Conservation (phyloP, 1,140 invertebrate genomes). For the Drosophila bifasciata region DNA sequence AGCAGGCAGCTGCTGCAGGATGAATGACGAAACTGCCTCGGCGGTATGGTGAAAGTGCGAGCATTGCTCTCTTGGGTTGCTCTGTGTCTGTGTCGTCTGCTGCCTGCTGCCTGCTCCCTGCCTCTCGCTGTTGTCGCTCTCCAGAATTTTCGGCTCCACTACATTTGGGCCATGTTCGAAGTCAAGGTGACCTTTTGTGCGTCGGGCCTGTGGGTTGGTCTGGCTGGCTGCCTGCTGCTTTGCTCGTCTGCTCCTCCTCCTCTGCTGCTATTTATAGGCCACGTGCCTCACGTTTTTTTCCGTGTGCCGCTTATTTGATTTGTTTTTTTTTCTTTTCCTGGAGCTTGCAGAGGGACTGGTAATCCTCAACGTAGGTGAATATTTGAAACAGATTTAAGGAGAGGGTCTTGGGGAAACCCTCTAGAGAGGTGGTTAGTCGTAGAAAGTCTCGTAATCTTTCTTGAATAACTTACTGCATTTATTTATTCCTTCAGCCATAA, state of each 20-base stretch:
- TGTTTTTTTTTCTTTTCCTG: conserved; percentile 20
- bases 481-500: conserved; percentile 33
- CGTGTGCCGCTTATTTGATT: conserved; percentile 44
- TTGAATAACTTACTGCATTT: conserved; percentile 30
- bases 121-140: conserved; percentile 41
- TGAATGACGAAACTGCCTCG: conserved; percentile 72
- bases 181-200: conserved; percentile 73
- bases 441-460: neutral
- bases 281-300: conserved; percentile 15
- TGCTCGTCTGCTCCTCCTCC: conserved; percentile 6
- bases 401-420: too few relatives aligned
- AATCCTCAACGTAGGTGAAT: too few relatives aligned
- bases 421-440: too few relatives aligned
- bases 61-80: conserved; percentile 28
- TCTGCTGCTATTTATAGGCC: conserved; percentile 59
- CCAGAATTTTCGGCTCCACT: conserved; percentile 61
- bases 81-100: conserved; percentile 10
- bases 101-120: conserved; percentile 10
- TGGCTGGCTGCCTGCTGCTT: conserved; percentile 20
- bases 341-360: conserved; percentile 22
- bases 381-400: too few relatives aligned
- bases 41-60: conserved; percentile 65
- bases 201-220: neutral
- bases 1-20: conserved; percentile 54
- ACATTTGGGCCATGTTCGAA: conserved; percentile 48